These are phyloP conservation scores for Pogonophryne albipinna DNA, from an alignment of 2,797 vertebrate genomes.

Conservation along the genomic window DNA sequence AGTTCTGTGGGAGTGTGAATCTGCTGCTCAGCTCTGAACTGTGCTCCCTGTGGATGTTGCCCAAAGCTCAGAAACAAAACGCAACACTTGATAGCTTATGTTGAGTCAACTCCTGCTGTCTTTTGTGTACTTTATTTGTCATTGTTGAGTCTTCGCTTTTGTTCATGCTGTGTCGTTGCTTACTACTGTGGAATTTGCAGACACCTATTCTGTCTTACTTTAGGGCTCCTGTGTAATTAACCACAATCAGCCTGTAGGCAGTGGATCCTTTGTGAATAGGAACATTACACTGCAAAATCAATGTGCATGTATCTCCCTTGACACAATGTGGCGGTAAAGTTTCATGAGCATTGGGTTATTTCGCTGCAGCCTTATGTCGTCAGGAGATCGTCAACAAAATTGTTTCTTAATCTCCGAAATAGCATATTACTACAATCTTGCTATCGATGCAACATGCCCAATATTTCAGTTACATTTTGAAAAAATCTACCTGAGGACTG, in stretches of 20 bases:
- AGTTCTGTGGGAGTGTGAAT: conserved; percentile 23
- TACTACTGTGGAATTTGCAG: background rate
- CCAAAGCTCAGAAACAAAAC: conserved; percentile 28
- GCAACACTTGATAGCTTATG: conserved; percentile 1
- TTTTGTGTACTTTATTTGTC: conserved; percentile 11
- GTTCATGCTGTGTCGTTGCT: background rate
- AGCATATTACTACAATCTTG: background rate
- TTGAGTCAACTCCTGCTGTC: conserved; percentile 4
- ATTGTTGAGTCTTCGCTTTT: conserved; percentile 3
- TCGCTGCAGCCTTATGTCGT: background rate
- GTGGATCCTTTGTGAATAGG: conserved; percentile 7
- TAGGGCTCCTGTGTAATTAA: background rate
- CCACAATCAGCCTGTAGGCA: background rate
- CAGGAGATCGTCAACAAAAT: background rate
- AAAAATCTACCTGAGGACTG: background rate
- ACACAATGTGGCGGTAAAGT: background rate
- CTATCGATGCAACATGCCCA: background rate
- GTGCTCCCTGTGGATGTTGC: conserved; percentile 1
- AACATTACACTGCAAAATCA: background rate
- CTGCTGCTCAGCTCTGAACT: conserved; percentile 29
- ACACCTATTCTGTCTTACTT: background rate
- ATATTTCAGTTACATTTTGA: background rate
- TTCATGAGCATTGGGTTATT: conserved; percentile 1
- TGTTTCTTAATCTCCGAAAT: background rate
- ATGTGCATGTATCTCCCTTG: background rate